phyloP scores from a whole-genome alignment of 2,888 invertebrate species.

The Coleophora deauratella region DNA sequence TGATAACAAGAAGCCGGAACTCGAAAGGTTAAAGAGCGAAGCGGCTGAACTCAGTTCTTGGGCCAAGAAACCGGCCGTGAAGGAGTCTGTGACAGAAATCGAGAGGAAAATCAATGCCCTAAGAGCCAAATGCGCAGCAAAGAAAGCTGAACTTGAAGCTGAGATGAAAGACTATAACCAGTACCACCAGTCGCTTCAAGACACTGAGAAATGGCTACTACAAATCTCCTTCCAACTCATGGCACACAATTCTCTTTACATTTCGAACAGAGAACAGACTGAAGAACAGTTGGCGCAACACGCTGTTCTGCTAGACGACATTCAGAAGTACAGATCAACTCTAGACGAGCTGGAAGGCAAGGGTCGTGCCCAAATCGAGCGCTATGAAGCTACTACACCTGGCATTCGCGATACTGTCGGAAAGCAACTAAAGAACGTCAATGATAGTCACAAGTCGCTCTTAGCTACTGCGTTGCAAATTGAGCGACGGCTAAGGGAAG shows the following conservation, averaged over 20 bases:
- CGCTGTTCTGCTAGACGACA: constrained; percentile 81
- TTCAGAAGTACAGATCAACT: constrained; percentile 86
- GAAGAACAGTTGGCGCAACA: constrained; percentile 94
- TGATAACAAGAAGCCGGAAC: constrained; percentile 81
- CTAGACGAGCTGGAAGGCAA: constrained; percentile 88
- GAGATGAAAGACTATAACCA: constrained; percentile 90
- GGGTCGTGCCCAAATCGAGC: constrained; percentile 87
- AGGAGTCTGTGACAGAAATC: constrained; percentile 80
- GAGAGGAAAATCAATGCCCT: constrained; percentile 81
- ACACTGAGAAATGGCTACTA: constrained; percentile 95
- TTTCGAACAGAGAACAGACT: constrained; percentile 92
- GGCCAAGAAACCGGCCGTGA: constrained; percentile 78
- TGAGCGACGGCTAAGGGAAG: constrained; percentile 89
- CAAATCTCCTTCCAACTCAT: constrained; percentile 96
- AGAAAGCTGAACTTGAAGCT: constrained; percentile 80
- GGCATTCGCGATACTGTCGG: constrained; percentile 85
- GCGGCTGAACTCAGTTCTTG: constrained; percentile 83
- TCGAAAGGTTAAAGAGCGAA: constrained; percentile 83
- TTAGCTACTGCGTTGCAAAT: constrained; percentile 93
- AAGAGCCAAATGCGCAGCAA: constrained; percentile 75
- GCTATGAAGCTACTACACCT: constrained; percentile 83
- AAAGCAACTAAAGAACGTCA: constrained; percentile 90
- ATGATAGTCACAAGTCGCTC: constrained; percentile 93
- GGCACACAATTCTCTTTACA: constrained; percentile 96
- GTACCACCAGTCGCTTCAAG: constrained; percentile 92